These are phyloP conservation scores for Esox masquinongy DNA, from an alignment of 2,797 vertebrate genomes.

Conservation along the genomic window DNA sequence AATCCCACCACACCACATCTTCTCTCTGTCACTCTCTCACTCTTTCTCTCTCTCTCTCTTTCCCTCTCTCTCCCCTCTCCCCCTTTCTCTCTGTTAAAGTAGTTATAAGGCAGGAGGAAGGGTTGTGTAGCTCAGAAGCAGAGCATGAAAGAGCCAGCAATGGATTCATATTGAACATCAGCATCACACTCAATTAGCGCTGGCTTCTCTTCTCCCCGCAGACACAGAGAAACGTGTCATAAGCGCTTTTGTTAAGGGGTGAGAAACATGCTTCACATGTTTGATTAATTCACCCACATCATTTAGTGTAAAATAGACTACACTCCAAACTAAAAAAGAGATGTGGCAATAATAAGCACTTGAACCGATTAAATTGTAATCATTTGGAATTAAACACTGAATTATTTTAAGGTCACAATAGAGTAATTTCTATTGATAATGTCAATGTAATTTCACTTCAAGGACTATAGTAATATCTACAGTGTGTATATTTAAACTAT, in stretches of 20 bases:
- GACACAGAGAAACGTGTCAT: constrained; percentile 44
- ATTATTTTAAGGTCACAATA: neutral
- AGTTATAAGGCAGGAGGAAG: constrained; percentile 46
- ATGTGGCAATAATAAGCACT: constrained; percentile 39
- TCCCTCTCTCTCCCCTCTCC: constrained; percentile 14
- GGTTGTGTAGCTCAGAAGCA: neutral
- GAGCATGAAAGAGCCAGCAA: constrained; percentile 50
- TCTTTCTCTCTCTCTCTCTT: neutral
- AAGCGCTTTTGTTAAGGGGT: constrained; percentile 51
- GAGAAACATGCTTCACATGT: constrained; percentile 21
- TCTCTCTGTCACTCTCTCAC: constrained; percentile 23
- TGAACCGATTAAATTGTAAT: constrained; percentile 4
- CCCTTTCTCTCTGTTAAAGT: constrained; percentile 47
- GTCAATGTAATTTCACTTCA: neutral
- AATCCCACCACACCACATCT: constrained; percentile 41
- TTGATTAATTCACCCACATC: constrained; percentile 45
- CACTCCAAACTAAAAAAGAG: constrained; percentile 16
- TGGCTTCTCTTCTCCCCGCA: constrained; percentile 22
- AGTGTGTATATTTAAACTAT: neutral
- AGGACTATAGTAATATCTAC: neutral
- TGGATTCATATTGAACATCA: constrained; percentile 26
- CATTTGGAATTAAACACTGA: neutral
- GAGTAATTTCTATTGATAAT: too few relatives aligned
- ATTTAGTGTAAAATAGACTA: constrained; percentile 23
- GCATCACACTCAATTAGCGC: constrained; percentile 47